A percentile compares a stretch with the other conserved stretches of the same genome.
phyloP scores from a whole-genome alignment of 2,797 vertebrate genomes.

The Acomys russatus region DNA sequence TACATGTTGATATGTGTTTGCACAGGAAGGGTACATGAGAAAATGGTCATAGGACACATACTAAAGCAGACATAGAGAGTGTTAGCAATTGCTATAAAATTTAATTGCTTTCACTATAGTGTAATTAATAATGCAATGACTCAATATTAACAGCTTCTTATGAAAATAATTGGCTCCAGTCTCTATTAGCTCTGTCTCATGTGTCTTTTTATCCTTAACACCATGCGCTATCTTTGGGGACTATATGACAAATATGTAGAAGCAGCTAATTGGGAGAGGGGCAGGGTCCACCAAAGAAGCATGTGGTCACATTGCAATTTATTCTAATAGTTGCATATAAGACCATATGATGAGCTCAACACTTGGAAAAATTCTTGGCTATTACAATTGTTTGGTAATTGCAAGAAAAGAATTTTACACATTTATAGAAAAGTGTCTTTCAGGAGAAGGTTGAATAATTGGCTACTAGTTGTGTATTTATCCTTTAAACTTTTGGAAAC shows the following conservation, averaged over 20 bases:
- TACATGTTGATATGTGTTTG: background rate
- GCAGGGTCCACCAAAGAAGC: background rate
- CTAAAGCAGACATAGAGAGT: background rate
- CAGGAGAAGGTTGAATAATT: background rate
- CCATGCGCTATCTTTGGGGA: background rate
- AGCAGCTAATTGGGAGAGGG: slow-evolving; percentile 5
- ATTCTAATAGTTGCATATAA: background rate
- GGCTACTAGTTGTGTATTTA: background rate
- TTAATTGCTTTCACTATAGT: slow-evolving; percentile 46
- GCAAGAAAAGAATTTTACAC: background rate
- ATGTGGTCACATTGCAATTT: background rate
- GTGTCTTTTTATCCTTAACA: background rate
- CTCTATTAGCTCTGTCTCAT: background rate
- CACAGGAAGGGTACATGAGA: background rate
- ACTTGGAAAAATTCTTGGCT: background rate
- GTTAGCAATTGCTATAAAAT: slow-evolving; percentile 30
- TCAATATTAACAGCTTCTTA: slow-evolving; percentile 32
- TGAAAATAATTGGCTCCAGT: slow-evolving; percentile 20
- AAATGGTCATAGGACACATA: background rate
- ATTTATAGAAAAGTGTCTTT: background rate
- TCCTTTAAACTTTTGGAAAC: background rate
- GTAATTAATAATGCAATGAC: slow-evolving; percentile 22
- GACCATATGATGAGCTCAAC: background rate
- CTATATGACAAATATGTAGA: slow-evolving; percentile 13
- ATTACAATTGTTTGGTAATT: slow-evolving; percentile 8